Evolutionary conservation across 2,888 invertebrate genomes (phyloP).

Genomic region (Panzeria rudis): DNA sequence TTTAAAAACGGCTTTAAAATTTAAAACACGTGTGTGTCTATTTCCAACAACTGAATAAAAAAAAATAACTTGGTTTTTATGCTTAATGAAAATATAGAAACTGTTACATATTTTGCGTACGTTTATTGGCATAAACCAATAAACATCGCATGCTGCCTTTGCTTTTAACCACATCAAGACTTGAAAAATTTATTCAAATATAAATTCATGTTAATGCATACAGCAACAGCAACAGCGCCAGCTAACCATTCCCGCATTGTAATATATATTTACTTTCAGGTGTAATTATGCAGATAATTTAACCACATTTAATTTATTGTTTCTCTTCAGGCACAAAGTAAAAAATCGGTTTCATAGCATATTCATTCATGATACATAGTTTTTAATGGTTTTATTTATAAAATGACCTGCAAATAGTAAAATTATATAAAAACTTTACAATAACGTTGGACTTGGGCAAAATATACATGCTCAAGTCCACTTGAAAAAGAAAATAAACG

Average conservation of each 20-base stretch:
- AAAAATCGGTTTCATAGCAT: constrained; percentile 5
- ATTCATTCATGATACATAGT: not conserved
- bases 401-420: not conserved
- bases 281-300: constrained; percentile 59
- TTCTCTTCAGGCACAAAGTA: constrained; percentile 11
- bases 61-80: not conserved
- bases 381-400: not conserved
- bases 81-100: not conserved
- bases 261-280: constrained; percentile 44
- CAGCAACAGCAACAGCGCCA: not conserved
- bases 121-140: constrained; percentile 4
- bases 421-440: not conserved
- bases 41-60: constrained; percentile 4
- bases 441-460: too few relatives aligned
- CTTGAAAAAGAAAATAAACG: not conserved
- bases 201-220: not conserved
- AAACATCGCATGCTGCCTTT: constrained; percentile 5
- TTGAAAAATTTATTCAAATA: not conserved
- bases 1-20: not conserved
- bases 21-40: constrained; percentile 4
- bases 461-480: not conserved
- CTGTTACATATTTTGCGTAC: constrained; percentile 20
- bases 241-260: constrained; percentile 18
- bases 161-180: constrained; percentile 43
- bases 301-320: constrained; percentile 31